These are phyloP conservation scores for Herpetotheres cachinnans DNA, from an alignment of 2,113 vertebrate species.

Conservation along the genomic window DNA sequence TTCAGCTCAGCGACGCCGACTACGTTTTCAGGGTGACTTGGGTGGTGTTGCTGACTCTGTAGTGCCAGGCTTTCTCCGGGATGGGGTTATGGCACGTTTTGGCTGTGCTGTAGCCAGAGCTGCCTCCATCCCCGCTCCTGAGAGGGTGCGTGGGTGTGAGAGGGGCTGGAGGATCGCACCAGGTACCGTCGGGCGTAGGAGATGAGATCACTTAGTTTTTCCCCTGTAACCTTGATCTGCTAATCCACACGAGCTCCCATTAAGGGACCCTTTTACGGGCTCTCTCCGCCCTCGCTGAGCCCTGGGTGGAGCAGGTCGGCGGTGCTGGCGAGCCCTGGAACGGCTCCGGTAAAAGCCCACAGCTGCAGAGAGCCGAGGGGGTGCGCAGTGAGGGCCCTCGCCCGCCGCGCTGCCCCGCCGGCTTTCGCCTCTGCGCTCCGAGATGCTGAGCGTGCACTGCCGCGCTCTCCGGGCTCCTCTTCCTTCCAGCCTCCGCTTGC, in stretches of 20 bases:
- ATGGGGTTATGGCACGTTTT: background rate
- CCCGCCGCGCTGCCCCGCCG: background rate
- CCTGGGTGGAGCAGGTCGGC: conserved; percentile 22
- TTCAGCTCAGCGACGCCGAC: background rate
- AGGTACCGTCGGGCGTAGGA: background rate
- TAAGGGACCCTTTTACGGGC: background rate
- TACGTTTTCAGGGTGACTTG: background rate
- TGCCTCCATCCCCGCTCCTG: background rate
- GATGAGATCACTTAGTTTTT: background rate
- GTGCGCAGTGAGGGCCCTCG: fast-evolving
- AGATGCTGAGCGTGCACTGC: fast-evolving
- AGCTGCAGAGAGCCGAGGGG: background rate
- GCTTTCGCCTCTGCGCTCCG: background rate
- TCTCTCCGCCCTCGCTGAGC: background rate
- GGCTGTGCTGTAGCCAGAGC: background rate
- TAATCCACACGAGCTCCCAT: background rate
- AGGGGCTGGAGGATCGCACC: background rate
- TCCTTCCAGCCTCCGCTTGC: background rate
- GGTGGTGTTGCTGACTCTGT: background rate
- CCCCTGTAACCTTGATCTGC: background rate
- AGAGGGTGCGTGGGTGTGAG: background rate
- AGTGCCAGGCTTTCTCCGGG: background rate
- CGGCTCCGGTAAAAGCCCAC: background rate
- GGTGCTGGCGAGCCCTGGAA: background rate
- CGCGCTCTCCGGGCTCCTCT: background rate